Conservation (phyloP, 2,113 vertebrate genomes). For the Brachyistius frenatus region DNA sequence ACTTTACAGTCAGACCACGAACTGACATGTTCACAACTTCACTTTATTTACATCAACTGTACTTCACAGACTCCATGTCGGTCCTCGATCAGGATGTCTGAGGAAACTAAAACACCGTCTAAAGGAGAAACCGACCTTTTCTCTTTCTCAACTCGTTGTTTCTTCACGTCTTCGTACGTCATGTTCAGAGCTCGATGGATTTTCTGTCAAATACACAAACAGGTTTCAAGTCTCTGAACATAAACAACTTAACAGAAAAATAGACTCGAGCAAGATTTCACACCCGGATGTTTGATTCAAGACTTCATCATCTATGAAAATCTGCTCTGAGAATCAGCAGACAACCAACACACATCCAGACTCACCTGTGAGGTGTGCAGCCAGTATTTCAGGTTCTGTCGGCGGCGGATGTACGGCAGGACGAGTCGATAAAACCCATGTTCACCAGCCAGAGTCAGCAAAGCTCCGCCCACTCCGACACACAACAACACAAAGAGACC, state of each 20-base stretch:
- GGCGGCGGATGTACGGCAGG: conserved; percentile 88
- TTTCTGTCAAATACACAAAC: conserved; percentile 82
- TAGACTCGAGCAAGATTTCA: no score
- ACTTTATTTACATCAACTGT: no score
- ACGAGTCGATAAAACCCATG: conserved; percentile 89
- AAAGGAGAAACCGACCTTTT: conserved; percentile 78
- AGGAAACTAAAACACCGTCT: no score
- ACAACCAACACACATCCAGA: background rate
- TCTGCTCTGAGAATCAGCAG: no score
- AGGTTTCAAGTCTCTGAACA: background rate
- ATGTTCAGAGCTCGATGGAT: conserved; percentile 92
- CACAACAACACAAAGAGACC: conserved; percentile 92
- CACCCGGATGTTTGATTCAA: no score
- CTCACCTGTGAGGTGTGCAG: conserved; percentile 93
- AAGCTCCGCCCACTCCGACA: conserved; percentile 88
- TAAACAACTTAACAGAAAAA: background rate
- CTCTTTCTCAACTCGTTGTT: conserved; percentile 75
- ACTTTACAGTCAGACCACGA: no score
- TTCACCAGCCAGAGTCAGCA: conserved; percentile 89
- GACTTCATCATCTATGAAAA: background rate
- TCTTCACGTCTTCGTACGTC: conserved; percentile 81
- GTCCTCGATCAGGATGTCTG: no score
- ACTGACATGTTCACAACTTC: no score
- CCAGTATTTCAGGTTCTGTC: conserved; percentile 91
- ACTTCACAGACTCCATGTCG: no score